Evolutionary conservation across 2,113 vertebrate species (phyloP).

Genomic region (Halichoerus grypus): DNA sequence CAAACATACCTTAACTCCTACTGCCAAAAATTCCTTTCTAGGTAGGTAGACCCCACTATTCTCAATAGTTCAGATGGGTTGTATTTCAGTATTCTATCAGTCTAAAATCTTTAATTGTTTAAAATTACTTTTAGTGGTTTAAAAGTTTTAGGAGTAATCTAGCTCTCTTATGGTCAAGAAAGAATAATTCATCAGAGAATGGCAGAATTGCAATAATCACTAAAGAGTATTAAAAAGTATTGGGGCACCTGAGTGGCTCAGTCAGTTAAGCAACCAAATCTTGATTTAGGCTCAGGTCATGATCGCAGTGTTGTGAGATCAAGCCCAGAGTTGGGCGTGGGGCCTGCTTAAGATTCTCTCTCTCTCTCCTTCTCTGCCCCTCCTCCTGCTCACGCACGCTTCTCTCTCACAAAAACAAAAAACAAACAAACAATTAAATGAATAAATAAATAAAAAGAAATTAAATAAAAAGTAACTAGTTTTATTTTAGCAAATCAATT

Average conservation of each 20-base stretch:
- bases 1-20: background rate
- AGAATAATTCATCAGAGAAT: background rate
- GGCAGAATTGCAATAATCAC: background rate
- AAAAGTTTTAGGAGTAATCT: background rate
- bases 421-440: no score
- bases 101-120: background rate
- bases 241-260: background rate
- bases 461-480: background rate
- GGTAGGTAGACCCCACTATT: background rate
- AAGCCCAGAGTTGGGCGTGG: background rate
- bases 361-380: background rate
- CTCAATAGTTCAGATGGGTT: background rate
- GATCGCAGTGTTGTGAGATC: no score
- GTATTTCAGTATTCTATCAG: background rate
- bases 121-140: background rate
- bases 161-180: background rate
- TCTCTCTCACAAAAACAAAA: background rate
- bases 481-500: background rate
- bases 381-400: fast-evolving
- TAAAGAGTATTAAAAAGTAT: background rate
- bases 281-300: background rate
- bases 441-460: background rate
- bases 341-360: background rate
- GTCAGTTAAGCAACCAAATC: background rate
- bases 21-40: background rate